Conservation (phyloP, 2,113 vertebrate species). For the Tragulus kanchil region DNA sequence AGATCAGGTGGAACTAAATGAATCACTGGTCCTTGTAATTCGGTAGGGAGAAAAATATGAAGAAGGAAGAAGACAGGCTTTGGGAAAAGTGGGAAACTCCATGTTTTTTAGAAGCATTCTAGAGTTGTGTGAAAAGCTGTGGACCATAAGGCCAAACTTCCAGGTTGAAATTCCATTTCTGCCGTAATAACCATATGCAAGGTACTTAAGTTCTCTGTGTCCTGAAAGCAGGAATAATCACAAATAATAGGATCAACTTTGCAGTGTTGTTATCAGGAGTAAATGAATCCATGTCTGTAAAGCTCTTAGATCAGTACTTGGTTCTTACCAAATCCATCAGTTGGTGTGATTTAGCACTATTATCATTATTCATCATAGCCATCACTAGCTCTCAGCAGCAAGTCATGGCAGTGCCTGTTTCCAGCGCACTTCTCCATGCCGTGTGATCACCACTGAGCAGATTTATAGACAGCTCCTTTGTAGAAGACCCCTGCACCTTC, state of each 20-base stretch:
- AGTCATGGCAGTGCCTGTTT: background rate
- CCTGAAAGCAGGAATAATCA: background rate
- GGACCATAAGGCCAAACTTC: background rate
- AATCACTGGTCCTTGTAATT: background rate
- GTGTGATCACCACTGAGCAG: background rate
- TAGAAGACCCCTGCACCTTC: background rate
- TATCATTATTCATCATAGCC: background rate
- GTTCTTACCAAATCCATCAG: background rate
- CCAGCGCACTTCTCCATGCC: no score
- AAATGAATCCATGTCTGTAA: background rate
- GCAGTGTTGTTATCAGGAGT: background rate
- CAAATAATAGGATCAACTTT: background rate
- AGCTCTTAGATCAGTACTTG: background rate
- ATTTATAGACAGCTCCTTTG: background rate
- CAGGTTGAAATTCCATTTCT: background rate
- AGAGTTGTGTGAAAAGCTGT: background rate
- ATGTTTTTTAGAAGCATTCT: background rate
- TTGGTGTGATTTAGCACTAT: background rate
- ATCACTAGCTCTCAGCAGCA: background rate
- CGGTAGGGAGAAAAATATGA: background rate
- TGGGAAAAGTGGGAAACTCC: background rate
- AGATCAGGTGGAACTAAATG: background rate
- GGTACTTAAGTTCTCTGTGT: constrained; percentile 6
- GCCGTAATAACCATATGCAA: background rate
- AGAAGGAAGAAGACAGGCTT: background rate